Evolutionary conservation across 2,888 invertebrate genomes (phyloP), one percentile per base, ranked within the genome.

Genomic region (Lissonota sp.): DNA sequence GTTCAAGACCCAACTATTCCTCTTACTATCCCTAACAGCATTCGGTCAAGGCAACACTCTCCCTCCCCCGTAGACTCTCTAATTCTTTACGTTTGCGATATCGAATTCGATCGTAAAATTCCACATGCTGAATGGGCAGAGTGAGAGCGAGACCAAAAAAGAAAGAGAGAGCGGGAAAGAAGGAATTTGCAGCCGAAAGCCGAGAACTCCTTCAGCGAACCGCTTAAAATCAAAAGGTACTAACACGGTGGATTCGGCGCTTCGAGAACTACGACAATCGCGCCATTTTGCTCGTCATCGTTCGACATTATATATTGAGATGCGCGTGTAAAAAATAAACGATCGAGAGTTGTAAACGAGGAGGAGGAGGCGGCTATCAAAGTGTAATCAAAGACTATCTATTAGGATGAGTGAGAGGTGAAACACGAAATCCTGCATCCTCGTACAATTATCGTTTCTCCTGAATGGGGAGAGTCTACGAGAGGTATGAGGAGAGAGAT

Each of bases 41-140:
- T 79, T 78, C 74, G 84, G 84, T 84, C 84, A 83, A 84, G 84
- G 84, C 80, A 67, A 84, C 62, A 26, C 26, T 3, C 26, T n/a
- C 26, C 26, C 3, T 26, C 63, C 49, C 75, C 49, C 5, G 39
- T 40, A 8, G n/a, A 83, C 84, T 84, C 83, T 84, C 83, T 83
- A 83, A 84, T 81, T 76, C 63, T 70, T 63, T 26, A 26, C 70
- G 74, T 64, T 81, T 64, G 77, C 73, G 46, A 78, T 74, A 77
- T 80, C 70, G 55, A 69, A 80, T 80, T 70, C 80, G 37, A 44
- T 46, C 62, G 77, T 60, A 60, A 77, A 26, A 80, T 80, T 70
- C 66, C 77, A 73, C 53, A 53, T 12, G 42, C 60, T 42, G 58
- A 75, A 55, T 71, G 66, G 39, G 2, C n/a, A 37, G 8, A 26